Conservation (phyloP, 2,113 vertebrate species). For the Podarcis raffonei region DNA sequence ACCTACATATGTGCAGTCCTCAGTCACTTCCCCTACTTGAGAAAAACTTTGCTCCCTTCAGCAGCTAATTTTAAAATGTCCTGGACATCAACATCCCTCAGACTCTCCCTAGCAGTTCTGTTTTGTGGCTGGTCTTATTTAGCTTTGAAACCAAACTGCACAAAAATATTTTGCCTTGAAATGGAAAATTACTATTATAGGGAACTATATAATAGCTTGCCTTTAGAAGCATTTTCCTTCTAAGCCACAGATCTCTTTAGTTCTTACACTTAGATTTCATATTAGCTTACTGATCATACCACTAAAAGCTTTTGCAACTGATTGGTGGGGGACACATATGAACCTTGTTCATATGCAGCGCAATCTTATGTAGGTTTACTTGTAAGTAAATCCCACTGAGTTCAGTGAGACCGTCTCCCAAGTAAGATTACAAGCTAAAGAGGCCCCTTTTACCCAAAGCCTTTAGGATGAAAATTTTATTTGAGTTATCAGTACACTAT, state of each 20-base stretch:
- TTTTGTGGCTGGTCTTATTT: not conserved
- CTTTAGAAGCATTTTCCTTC: not conserved
- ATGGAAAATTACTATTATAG: not conserved
- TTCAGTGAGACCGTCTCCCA: not conserved
- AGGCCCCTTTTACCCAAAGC: not conserved
- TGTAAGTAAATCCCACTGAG: not conserved
- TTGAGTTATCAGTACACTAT: no score
- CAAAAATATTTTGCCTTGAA: not conserved
- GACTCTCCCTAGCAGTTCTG: not conserved
- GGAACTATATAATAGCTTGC: not conserved
- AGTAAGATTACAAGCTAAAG: not conserved
- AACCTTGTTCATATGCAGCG: no score
- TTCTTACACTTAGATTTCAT: not conserved
- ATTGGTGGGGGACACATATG: not conserved
- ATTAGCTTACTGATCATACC: not conserved
- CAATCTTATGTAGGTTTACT: not conserved
- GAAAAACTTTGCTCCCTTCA: not conserved
- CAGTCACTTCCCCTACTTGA: not conserved
- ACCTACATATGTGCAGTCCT: not conserved
- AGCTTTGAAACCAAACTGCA: not conserved
- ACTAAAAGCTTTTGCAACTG: conserved; percentile 2
- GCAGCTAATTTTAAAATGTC: not conserved
- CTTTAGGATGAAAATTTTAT: not conserved
- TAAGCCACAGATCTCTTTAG: not conserved
- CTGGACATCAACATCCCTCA: not conserved